Base-by-base conservation (phyloP, 2,888 invertebrate genomes). In the Callinectes sapidus region DNA sequence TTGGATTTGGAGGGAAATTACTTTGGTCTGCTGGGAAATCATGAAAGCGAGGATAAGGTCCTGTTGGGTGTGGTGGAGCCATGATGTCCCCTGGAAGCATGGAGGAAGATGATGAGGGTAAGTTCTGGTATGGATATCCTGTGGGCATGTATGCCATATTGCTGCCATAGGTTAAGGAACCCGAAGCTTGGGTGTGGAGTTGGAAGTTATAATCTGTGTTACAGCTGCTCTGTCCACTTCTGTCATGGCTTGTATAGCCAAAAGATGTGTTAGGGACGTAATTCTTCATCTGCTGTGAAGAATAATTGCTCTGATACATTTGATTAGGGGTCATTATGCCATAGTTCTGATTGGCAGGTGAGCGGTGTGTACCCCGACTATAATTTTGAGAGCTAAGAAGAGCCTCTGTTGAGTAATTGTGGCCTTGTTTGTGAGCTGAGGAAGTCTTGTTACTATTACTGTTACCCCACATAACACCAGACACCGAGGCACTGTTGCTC, bases 121-220 rank as follows among this genome's bases (percentile, higher is more conserved):
- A 39, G 85, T 94, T 94, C 85, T 94, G 94, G 77, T 94, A 94
- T 1, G 94, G 94, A 66, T 94, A 94, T 6, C 93, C 91, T 39
- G 94, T 93, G 42, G 93, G 77, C 94, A 94, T 94, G 88, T 94
- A 94, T 16, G 93, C 91, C 94, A 94, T 93, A 77, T 94, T 94
- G 23, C 93, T 77, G n/a, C 92, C 93, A 87, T 94, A 94, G 42
- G 93, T 91, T 71, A 94, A 48, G 48, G 94, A 93, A 8, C 94
- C 94, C 48, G 94, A 92, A 55, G 93, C 71, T 39, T 93, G 92
- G 42, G 93, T 91, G 66, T 94, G 93, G 35, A 94, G 81, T 39
- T 94, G 94, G 48, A 94, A 94, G 92, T 94, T 94, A 48, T 94
- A 94, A 39, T 94, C 94, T 32, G 94, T 90, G 88, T 93, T 93